These are phyloP conservation scores for Lithodes maja DNA, from an alignment of 2,888 invertebrate species.

Conservation along the genomic window DNA sequence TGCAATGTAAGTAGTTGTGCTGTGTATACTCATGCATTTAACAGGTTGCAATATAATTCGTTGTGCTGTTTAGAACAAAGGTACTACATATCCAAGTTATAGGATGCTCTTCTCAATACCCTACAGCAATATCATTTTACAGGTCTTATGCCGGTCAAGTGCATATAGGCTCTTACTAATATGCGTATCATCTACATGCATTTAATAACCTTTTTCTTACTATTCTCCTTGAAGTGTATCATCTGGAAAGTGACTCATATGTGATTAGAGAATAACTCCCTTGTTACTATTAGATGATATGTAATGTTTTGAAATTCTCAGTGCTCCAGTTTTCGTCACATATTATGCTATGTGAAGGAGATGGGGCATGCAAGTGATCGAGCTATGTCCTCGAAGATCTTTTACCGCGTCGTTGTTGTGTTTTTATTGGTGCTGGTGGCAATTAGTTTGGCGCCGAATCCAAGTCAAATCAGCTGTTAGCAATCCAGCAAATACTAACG, in stretches of 20 bases:
- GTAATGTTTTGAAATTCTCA: slow-evolving; percentile 26
- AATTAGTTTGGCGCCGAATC: neutral
- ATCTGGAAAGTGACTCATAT: slow-evolving; percentile 34
- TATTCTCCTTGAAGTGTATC: slow-evolving; percentile 15
- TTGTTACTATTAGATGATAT: slow-evolving; percentile 28
- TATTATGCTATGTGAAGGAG: slow-evolving; percentile 43
- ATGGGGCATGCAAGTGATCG: slow-evolving; percentile 36
- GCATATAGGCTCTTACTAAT: slow-evolving; percentile 18
- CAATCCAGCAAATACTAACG: neutral
- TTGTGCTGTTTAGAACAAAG: slow-evolving; percentile 23
- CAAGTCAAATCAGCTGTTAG: neutral
- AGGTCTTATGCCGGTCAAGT: slow-evolving; percentile 28
- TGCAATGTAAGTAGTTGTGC: slow-evolving; percentile 7
- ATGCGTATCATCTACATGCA: slow-evolving; percentile 11
- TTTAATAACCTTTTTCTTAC: slow-evolving; percentile 14
- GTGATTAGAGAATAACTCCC: neutral
- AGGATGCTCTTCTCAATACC: slow-evolving; percentile 29
- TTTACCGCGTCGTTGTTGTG: neutral
- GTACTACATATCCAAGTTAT: slow-evolving; percentile 25
- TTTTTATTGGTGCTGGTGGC: neutral
- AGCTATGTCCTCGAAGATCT: neutral
- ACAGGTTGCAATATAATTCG: slow-evolving; percentile 3
- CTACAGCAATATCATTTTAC: slow-evolving; percentile 41
- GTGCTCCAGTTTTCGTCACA: slow-evolving; percentile 32
- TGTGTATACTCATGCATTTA: neutral